A percentile compares a stretch with the other conserved stretches of the same genome.
Conservation (phyloP, 2,888 invertebrate species). For the Cheilosia vernalis region DNA sequence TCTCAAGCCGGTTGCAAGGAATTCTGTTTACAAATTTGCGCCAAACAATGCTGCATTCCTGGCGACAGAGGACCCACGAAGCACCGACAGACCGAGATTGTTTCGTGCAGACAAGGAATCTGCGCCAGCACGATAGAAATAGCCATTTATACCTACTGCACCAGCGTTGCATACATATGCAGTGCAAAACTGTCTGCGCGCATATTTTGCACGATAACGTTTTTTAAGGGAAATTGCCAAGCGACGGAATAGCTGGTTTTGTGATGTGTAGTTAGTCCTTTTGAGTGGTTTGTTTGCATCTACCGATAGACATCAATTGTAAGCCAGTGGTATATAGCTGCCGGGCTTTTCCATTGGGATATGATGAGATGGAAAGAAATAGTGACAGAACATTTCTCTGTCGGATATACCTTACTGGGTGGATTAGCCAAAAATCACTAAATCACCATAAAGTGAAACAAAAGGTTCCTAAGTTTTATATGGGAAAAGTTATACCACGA, state of each 20-base stretch:
- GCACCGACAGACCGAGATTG: constrained; percentile 41
- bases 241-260: background rate
- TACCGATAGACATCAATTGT: too few species aligned
- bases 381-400: too few species aligned
- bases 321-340: too few species aligned
- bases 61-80: constrained; percentile 16
- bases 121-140: constrained; percentile 21
- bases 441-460: too few species aligned
- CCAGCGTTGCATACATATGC: too few species aligned
- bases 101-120: constrained; percentile 60
- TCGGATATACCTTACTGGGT: too few species aligned
- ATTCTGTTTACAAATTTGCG: constrained; percentile 70
- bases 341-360: too few species aligned
- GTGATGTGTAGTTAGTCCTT: background rate
- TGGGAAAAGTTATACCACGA: too few species aligned
- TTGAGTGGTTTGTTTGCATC: background rate
- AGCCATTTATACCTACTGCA: background rate
- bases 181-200: constrained; percentile 35
- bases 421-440: too few species aligned
- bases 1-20: constrained; percentile 28
- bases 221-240: constrained; percentile 1
- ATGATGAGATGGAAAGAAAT: too few species aligned
- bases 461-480: too few species aligned
- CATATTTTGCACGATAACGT: constrained; percentile 47
- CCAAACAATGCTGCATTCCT: constrained; percentile 50